These are phyloP conservation scores for Lucifuga dentata DNA, from an alignment of 2,113 vertebrate genomes.

Conservation along the genomic window DNA sequence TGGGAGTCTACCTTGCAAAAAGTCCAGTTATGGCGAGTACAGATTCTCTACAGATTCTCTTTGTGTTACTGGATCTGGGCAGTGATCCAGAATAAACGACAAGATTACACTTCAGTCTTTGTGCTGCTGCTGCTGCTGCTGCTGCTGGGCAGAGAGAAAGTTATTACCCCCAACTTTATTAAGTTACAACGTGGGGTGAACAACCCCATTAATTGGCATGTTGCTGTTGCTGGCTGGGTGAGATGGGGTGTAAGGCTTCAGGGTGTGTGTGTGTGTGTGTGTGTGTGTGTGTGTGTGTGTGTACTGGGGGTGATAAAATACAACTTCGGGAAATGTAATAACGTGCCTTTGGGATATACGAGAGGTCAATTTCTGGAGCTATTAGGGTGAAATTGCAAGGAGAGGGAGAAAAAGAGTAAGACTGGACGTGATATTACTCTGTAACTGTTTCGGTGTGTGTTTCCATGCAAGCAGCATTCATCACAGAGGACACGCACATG, in stretches of 20 bases:
- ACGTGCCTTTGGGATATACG: constrained; percentile 72
- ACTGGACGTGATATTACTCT: constrained; percentile 51
- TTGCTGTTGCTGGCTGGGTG: constrained; percentile 68
- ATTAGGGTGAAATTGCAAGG: constrained; percentile 74
- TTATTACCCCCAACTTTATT: constrained; percentile 80
- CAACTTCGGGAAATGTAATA: constrained; percentile 72
- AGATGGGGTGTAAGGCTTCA: constrained; percentile 42
- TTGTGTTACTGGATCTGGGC: constrained; percentile 76
- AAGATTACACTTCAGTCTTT: constrained; percentile 77
- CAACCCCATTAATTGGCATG: constrained; percentile 75
- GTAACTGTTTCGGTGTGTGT: constrained; percentile 44
- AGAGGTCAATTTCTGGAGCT: constrained; percentile 74
- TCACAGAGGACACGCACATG: constrained; percentile 34
- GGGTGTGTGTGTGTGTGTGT: background rate
- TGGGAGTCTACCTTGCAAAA: constrained; percentile 26
- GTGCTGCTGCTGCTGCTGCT: constrained; percentile 61
- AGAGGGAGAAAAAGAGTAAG: constrained; percentile 38
- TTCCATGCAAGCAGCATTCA: constrained; percentile 56
- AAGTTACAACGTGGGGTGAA: constrained; percentile 76
- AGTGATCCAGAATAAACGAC: constrained; percentile 82
- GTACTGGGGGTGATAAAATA: constrained; percentile 61
- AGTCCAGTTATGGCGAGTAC: constrained; percentile 22
- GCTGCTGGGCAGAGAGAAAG: constrained; percentile 66
- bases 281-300: too few relatives aligned
- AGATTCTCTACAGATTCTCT: constrained; percentile 68